A percentile compares a stretch with the other conserved stretches of the same genome.
Evolutionary conservation across 2,113 vertebrate species (phyloP).

Genomic region (Numida meleagris): DNA sequence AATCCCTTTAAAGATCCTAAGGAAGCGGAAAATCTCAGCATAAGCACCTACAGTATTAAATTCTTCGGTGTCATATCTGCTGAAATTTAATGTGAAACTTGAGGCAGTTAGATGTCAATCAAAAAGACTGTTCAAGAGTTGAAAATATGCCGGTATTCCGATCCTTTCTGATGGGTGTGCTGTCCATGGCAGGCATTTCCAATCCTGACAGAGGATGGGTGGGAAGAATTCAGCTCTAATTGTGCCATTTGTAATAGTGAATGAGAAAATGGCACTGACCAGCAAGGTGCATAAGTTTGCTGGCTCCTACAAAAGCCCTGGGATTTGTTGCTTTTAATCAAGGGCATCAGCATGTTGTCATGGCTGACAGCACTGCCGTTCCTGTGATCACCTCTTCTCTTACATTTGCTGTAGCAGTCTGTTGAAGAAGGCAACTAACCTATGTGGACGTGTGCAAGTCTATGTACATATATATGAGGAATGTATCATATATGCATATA

Average conservation of each 20-base stretch:
- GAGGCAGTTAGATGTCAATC: background rate
- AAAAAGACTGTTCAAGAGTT: background rate
- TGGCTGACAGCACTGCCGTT: background rate
- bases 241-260: background rate
- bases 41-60: background rate
- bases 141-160: background rate
- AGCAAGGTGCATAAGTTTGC: accelerated
- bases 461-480: background rate
- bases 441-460: accelerated
- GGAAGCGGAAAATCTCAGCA: background rate
- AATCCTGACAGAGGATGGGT: background rate
- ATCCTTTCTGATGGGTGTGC: accelerated
- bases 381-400: background rate
- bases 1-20: accelerated
- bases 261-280: background rate
- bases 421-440: background rate
- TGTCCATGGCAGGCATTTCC: background rate
- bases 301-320: background rate
- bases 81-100: background rate
- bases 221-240: background rate
- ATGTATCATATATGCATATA: background rate
- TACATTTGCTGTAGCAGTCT: accelerated
- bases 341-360: background rate
- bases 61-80: background rate
- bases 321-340: background rate